A percentile compares a stretch with the other conserved stretches of the same genome.
Evolutionary conservation across 2,113 vertebrate genomes (phyloP).

Genomic region (Mustelus asterias): DNA sequence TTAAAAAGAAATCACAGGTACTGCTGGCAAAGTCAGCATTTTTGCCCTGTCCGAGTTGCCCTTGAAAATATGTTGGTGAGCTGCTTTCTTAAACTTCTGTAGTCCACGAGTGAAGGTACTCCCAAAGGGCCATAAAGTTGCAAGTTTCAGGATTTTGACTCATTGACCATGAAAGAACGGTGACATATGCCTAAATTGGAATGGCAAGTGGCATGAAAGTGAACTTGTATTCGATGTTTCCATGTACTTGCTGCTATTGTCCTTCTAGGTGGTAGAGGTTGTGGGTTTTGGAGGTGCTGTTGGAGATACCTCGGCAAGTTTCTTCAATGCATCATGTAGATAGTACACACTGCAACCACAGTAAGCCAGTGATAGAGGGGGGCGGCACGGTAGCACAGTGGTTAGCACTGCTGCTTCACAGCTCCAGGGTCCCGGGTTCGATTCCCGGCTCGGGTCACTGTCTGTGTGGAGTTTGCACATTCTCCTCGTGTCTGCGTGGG

Average conservation of each 20-base stretch:
- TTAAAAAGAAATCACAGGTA: background rate
- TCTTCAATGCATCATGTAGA: background rate
- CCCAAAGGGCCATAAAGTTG: background rate
- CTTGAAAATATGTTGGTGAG: background rate
- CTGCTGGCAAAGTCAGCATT: background rate
- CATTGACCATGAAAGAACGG: background rate
- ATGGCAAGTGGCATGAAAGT: background rate
- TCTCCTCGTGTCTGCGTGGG: no score
- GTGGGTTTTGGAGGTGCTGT: background rate
- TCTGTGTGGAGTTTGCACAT: no score
- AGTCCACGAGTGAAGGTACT: background rate
- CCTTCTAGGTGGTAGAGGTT: background rate
- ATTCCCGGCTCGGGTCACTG: no score
- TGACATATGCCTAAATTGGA: background rate
- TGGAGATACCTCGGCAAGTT: no score
- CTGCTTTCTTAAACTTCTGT: background rate
- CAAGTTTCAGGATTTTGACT: background rate
- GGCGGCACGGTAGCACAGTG: no score
- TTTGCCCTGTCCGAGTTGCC: background rate
- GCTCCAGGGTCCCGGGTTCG: no score
- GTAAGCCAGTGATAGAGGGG: background rate
- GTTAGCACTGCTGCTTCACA: no score
- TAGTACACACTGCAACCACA: background rate
- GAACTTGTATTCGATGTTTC: background rate
- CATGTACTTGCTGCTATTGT: background rate